Evolutionary conservation across 2,797 vertebrate genomes (phyloP).

Genomic region (Scolopax rusticola): DNA sequence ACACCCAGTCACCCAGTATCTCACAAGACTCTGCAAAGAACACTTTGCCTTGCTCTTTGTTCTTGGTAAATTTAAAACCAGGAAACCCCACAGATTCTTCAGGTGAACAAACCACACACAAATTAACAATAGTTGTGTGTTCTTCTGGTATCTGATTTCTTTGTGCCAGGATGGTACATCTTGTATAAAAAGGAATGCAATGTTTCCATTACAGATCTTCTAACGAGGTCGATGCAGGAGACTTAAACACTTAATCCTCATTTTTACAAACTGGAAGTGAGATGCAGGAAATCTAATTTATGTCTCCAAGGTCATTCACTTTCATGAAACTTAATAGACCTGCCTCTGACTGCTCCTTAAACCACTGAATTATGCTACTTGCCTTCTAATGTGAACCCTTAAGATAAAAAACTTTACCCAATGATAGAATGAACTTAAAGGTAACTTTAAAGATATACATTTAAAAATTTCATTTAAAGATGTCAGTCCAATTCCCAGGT

Average conservation of each 20-base stretch:
- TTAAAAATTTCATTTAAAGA: not conserved
- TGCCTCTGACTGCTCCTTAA: slow-evolving; percentile 53
- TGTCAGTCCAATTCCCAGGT: not conserved
- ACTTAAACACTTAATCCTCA: slow-evolving; percentile 59
- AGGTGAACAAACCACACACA: not conserved
- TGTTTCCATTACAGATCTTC: slow-evolving; percentile 7
- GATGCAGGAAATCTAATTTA: slow-evolving; percentile 61
- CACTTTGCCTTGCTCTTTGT: not conserved
- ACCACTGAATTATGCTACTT: slow-evolving; percentile 48
- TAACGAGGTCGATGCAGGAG: slow-evolving; percentile 38
- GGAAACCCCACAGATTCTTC: not conserved
- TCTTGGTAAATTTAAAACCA: not conserved
- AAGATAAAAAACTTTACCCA: not conserved
- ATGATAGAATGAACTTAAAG: not conserved
- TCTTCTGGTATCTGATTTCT: not conserved
- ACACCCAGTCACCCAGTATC: not conserved
- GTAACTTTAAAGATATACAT: not conserved
- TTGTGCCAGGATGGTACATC: not conserved
- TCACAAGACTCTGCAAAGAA: not conserved
- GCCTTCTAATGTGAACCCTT: not conserved
- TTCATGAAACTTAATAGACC: slow-evolving; percentile 62
- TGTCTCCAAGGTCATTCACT: slow-evolving; percentile 64
- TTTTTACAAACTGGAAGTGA: slow-evolving; percentile 54
- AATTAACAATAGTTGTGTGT: fast-evolving
- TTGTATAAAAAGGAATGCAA: not conserved